Evolutionary conservation across 30 jellyfish, hydroid and myxozoan genomes (phyloP).

Genomic region (Aurelia coerulea): DNA sequence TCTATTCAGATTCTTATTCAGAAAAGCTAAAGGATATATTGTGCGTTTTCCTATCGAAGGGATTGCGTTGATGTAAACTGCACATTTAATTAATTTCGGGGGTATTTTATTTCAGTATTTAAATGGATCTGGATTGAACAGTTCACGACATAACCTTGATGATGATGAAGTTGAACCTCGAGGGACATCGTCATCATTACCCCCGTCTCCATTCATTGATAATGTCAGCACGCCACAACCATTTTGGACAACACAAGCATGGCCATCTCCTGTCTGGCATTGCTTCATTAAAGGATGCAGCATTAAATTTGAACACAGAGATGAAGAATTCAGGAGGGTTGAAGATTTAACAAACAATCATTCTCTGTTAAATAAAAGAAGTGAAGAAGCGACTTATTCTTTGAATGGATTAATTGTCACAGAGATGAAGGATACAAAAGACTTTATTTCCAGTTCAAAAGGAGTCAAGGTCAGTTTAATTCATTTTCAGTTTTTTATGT

Average conservation of each 20-base stretch:
- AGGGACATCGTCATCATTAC: conserved; percentile 63
- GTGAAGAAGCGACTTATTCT: conserved; percentile 85
- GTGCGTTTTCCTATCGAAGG: too few relatives aligned
- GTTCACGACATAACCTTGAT: conserved; percentile 68
- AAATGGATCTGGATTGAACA: conserved; percentile 54
- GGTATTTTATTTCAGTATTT: conserved; percentile 27
- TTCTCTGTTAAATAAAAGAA: conserved; percentile 66
- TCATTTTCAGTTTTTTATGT: not conserved
- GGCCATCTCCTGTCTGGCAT: conserved; percentile 99
- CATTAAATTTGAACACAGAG: conserved; percentile 75
- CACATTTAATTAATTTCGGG: not conserved
- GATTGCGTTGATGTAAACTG: too few relatives aligned
- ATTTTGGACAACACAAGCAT: conserved; percentile 91
- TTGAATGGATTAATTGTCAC: conserved; percentile 81
- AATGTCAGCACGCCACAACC: conserved; percentile 94
- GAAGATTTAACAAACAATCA: conserved; percentile 77
- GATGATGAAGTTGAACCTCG: conserved; percentile 63
- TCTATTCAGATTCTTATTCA: too few relatives aligned
- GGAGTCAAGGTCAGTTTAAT: conserved; percentile 51
- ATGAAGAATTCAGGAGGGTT: conserved; percentile 76
- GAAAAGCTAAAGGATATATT: too few relatives aligned
- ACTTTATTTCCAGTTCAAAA: conserved; percentile 14
- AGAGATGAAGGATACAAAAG: conserved; percentile 77
- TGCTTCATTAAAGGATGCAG: conserved; percentile 93
- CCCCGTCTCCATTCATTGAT: conserved; percentile 95